Percentiles rank a stretch among this genome's conserved stretches.
phyloP scores from a whole-genome alignment of 2,113 vertebrate species.

The Strigops habroptila region DNA sequence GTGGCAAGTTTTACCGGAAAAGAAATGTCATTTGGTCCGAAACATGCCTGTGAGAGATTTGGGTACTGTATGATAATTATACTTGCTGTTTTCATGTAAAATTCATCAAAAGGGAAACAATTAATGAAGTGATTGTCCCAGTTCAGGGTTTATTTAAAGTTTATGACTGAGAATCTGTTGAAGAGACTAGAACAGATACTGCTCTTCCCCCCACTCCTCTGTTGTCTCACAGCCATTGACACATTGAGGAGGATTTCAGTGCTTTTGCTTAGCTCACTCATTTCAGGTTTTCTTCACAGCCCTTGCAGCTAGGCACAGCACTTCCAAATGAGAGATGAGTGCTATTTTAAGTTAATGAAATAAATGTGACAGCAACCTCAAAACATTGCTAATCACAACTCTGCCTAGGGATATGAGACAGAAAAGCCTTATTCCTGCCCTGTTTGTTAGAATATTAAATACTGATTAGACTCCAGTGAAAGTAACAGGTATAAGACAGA shows the following conservation, averaged over 20 bases:
- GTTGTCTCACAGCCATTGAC: neutral
- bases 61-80: neutral
- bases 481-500: neutral
- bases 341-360: neutral
- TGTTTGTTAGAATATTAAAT: neutral
- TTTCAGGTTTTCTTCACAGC: neutral
- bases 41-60: neutral
- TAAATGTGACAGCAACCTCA: slow-evolving; percentile 16
- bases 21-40: neutral
- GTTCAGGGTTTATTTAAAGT: neutral
- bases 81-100: neutral
- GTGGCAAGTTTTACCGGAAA: neutral
- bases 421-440: neutral
- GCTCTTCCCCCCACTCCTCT: neutral
- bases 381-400: neutral
- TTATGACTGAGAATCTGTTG: neutral
- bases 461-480: neutral
- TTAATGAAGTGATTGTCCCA: neutral
- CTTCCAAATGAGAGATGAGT: neutral
- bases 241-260: neutral
- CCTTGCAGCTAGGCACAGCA: neutral
- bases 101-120: neutral
- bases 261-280: neutral
- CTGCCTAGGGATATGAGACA: neutral
- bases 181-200: neutral